Base-by-base conservation (phyloP, 2,888 invertebrate species). In the Ellobium chinense region DNA sequence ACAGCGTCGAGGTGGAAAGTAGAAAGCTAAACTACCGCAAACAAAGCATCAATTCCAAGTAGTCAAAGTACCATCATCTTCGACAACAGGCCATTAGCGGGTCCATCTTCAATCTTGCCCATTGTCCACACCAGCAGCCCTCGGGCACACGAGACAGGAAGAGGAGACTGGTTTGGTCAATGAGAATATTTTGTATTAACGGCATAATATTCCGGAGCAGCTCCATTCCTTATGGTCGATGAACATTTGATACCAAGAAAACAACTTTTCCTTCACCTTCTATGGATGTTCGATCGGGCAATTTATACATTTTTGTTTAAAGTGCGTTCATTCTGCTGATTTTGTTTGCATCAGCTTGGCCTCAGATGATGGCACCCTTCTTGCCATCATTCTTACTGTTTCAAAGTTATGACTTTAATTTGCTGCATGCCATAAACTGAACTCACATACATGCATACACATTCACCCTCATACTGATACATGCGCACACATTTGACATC, bases 191-290 rank as follows among this genome's bases (percentile, higher is more conserved):
- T 37, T 46, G 74, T 74, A 68, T 68, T 68, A 77, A 46, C 58
- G 68, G 68, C 77, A 68, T 77, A 66, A 77, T 58, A 68, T 68
- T 68, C 60, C 68, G 56, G 58, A 68, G 37, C 56, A 56, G 34
- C 58, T 54, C 46, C 54, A 68, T 66, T 68, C 68, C 68, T 77
- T 68, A 77, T 66, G 68, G 68, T 60, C 39, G 68, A 46, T 77
- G 77, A 68, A 77, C 68, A 77, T 77, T 68, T 68, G 68, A 77
- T 77, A 77, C 68, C 68, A 68, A 39, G 56, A 36, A 68, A 66
- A 29, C 65, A 24, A 68, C 36, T 27, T 24, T 4, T 7, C 27
- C 27, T 66, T 63, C 21, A 29, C 21, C 14, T 34, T 65, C 36
- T 68, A 77, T 27, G 77, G 69, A 24, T 21, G n/a, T 37, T 60